Conservation (phyloP, 2,797 vertebrate species). For the Epinephelus awoara region DNA sequence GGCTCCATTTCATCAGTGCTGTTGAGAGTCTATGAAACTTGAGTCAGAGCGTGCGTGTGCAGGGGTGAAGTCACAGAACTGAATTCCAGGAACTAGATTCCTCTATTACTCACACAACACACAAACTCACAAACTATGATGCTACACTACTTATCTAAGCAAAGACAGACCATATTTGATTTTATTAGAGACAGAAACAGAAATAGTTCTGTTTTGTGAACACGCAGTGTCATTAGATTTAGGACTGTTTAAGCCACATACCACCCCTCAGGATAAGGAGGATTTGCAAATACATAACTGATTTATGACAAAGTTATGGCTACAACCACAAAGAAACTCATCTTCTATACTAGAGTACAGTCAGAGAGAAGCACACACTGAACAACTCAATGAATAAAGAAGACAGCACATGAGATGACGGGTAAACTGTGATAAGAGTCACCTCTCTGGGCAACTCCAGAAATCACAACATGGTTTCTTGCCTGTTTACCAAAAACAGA, state of each 20-base stretch:
- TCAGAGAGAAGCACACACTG: background rate
- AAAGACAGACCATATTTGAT: background rate
- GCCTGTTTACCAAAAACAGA: background rate
- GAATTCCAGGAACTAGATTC: conserved; percentile 32
- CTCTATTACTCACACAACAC: conserved; percentile 4
- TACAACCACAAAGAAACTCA: background rate
- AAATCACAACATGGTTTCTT: background rate
- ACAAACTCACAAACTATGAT: background rate
- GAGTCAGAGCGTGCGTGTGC: conserved; percentile 27
- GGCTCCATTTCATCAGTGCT: conserved; percentile 2
- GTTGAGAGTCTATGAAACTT: conserved; percentile 45
- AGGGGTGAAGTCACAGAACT: conserved; percentile 22
- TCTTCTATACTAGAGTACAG: background rate
- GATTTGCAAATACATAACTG: background rate
- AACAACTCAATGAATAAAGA: background rate
- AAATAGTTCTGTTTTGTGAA: background rate
- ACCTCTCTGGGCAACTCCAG: background rate
- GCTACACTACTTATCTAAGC: background rate
- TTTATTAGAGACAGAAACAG: conserved; percentile 24
- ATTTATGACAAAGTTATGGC: conserved; percentile 4
- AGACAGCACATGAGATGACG: background rate
- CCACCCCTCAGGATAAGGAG: background rate
- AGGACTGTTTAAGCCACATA: background rate
- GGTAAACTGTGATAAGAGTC: no score
- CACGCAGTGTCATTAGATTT: background rate